Evolutionary conservation across 92 coral and sea anemone species (phyloP).

Genomic region (Actinernus sp.): DNA sequence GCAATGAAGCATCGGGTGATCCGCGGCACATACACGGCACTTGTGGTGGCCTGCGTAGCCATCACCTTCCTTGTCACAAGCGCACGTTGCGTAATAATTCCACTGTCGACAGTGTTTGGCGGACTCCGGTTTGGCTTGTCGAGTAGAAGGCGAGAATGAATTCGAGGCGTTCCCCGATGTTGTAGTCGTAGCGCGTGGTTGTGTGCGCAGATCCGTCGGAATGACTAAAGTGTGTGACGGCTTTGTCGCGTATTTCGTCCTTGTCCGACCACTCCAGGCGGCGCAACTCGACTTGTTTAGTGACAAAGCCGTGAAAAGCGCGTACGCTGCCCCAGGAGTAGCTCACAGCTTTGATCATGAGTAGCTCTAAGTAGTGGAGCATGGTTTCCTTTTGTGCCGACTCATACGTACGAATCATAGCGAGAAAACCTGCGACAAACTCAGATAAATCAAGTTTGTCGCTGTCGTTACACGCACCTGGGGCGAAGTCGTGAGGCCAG

Average conservation of each 20-base stretch:
- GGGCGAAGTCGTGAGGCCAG: slow-evolving; percentile 49
- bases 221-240: slow-evolving; percentile 13
- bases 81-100: slow-evolving; percentile 19
- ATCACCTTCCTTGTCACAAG: slow-evolving; percentile 8
- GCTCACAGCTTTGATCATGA: slow-evolving; percentile 11
- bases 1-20: slow-evolving; percentile 43
- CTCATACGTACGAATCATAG: slow-evolving; percentile 15
- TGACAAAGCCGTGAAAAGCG: slow-evolving; percentile 18
- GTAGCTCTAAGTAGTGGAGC: slow-evolving; percentile 15
- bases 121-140: no score
- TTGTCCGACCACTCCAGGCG: slow-evolving; percentile 22
- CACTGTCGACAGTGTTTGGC: slow-evolving; percentile 12
- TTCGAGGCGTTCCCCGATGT: no score
- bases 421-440: slow-evolving; percentile 21
- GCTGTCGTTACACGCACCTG: slow-evolving; percentile 15
- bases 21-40: no score
- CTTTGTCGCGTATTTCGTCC: slow-evolving; percentile 17
- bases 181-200: no score
- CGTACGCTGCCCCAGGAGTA: slow-evolving; percentile 22
- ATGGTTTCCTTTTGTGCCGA: slow-evolving; percentile 13
- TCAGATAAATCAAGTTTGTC: slow-evolving; percentile 29
- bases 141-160: no score
- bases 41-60: slow-evolving; percentile 14
- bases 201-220: slow-evolving; percentile 28
- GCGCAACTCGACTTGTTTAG: slow-evolving; percentile 25